A percentile compares a stretch with the other conserved stretches of the same genome.
phyloP scores from a whole-genome alignment of 2,797 vertebrate genomes.

The Poeciliopsis infans region DNA sequence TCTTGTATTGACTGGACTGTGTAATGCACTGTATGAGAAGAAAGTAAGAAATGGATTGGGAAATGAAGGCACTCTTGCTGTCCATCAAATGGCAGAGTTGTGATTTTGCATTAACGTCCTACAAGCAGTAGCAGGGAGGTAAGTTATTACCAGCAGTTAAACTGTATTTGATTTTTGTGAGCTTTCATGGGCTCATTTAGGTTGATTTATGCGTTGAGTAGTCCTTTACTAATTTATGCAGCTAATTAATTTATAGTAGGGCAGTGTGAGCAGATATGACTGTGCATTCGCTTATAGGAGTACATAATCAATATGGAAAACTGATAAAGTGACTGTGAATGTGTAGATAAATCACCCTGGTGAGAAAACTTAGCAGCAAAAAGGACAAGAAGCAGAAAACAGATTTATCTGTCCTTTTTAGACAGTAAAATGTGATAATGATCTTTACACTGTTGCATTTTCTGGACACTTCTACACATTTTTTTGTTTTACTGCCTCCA shows the following conservation, averaged over 20 bases:
- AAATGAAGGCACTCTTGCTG: constrained; percentile 46
- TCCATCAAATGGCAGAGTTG: constrained; percentile 56
- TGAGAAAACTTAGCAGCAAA: constrained; percentile 29
- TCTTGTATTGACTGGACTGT: constrained; percentile 50
- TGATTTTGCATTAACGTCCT: constrained; percentile 49
- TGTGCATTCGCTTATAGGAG: constrained; percentile 38
- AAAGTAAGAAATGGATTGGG: constrained; percentile 28
- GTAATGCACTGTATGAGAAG: constrained; percentile 53
- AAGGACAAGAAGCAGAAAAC: constrained; percentile 6
- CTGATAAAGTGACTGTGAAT: constrained; percentile 20
- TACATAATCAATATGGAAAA: constrained; percentile 26
- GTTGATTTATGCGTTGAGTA: constrained; percentile 38
- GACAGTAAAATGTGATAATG: constrained; percentile 27
- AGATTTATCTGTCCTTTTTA: constrained; percentile 20
- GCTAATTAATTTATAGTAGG: constrained; percentile 41
- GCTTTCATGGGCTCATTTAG: constrained; percentile 28
- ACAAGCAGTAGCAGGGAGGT: constrained; percentile 28
- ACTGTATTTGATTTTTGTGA: constrained; percentile 19
- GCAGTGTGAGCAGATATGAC: constrained; percentile 31
- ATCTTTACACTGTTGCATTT: constrained; percentile 28
- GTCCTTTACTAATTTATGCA: constrained; percentile 40
- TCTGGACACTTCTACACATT: constrained; percentile 3
- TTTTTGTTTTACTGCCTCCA: constrained; percentile 40
- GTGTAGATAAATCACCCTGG: constrained; percentile 20
- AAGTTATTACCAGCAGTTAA: constrained; percentile 37